These are phyloP conservation scores for Crossoptilon crossoptilon DNA, from an alignment of 2,797 vertebrate genomes.

Conservation along the genomic window DNA sequence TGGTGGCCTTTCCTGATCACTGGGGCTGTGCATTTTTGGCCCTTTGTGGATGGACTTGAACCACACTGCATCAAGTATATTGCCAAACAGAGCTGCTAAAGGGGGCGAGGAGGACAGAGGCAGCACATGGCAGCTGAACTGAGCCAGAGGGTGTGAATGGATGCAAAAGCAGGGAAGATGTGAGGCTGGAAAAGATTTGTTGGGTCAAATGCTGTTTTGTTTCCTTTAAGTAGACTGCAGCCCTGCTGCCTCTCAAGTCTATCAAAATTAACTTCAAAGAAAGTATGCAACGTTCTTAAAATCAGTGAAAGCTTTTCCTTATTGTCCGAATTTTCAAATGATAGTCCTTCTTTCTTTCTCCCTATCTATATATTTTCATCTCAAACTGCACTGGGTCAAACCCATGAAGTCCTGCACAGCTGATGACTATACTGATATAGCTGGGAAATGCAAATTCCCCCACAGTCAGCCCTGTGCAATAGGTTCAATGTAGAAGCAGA, in stretches of 20 bases:
- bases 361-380: neutral
- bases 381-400: neutral
- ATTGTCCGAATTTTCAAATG: neutral
- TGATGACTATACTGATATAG: neutral
- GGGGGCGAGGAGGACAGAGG: neutral
- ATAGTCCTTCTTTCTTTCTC: neutral
- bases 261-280: neutral
- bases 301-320: neutral
- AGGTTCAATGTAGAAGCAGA: fast-evolving
- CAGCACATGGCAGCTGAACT: neutral
- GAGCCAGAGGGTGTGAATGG: neutral
- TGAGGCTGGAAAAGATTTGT: neutral
- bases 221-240: neutral
- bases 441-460: neutral
- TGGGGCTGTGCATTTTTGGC: neutral
- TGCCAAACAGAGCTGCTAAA: conserved; percentile 16
- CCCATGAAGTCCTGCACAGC: neutral
- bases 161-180: neutral
- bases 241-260: neutral
- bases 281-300: neutral
- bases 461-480: neutral
- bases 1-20: neutral
- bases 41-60: conserved; percentile 30
- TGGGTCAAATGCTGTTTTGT: neutral
- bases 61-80: conserved; percentile 13